phyloP scores from a whole-genome alignment of 2,113 vertebrate species.

The Cephalopholis sonnerati region DNA sequence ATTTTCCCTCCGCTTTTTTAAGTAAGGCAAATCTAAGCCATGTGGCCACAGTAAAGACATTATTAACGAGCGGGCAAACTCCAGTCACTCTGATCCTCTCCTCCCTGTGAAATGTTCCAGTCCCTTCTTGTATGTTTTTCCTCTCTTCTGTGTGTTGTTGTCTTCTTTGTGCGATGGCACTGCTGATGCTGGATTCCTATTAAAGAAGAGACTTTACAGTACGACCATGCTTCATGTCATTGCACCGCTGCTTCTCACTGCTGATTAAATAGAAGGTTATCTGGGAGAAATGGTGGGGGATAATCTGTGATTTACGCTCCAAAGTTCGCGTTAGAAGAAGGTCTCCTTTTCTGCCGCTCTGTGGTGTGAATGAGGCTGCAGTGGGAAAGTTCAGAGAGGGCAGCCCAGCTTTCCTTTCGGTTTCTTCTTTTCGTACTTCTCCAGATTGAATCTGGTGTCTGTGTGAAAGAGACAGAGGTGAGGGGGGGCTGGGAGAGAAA shows the following conservation, averaged over 20 bases:
- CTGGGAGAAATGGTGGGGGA: background rate
- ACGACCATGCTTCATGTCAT: conserved; percentile 28
- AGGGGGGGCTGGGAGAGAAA: background rate
- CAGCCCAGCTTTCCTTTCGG: background rate
- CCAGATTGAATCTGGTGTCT: conserved; percentile 54
- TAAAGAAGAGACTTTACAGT: conserved; percentile 80
- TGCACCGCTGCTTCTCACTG: conserved; percentile 18
- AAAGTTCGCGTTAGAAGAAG: background rate
- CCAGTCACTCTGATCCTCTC: conserved; percentile 31
- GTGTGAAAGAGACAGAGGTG: conserved; percentile 21
- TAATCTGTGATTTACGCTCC: conserved; percentile 2
- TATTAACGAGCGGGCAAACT: conserved; percentile 12
- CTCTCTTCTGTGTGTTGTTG: conserved; percentile 52
- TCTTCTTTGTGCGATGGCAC: conserved; percentile 72
- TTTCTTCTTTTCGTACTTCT: conserved; percentile 44
- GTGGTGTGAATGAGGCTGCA: conserved; percentile 2
- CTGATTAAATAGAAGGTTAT: background rate
- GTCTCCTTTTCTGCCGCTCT: background rate
- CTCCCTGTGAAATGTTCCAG: conserved; percentile 30
- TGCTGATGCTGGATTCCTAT: conserved; percentile 81
- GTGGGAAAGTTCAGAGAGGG: conserved; percentile 9
- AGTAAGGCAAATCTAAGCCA: conserved; percentile 48
- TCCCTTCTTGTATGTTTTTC: conserved; percentile 29
- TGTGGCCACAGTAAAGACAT: conserved; percentile 37
- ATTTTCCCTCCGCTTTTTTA: background rate